Conservation (phyloP, 2,888 invertebrate genomes). For the Brachyptera risi region DNA sequence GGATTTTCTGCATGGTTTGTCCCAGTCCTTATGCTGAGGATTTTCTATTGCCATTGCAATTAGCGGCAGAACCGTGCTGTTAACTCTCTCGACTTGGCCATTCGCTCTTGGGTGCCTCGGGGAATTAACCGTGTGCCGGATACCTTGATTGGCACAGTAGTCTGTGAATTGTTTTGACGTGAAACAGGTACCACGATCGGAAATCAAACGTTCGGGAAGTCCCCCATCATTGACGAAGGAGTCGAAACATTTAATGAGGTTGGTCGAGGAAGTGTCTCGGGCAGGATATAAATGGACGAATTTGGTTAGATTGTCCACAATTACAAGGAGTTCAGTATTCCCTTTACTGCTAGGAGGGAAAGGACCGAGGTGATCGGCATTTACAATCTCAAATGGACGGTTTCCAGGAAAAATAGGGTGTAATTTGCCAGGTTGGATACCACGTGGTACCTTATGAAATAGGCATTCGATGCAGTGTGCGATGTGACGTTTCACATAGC, state of each 20-base stretch:
- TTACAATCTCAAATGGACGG: neutral
- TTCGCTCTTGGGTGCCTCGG: constrained; percentile 36
- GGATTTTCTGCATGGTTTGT: neutral
- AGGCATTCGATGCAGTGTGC: neutral
- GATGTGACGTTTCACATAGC: neutral
- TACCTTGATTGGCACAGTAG: constrained; percentile 33
- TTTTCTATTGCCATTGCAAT: constrained; percentile 13
- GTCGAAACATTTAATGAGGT: neutral
- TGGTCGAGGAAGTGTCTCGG: too few species aligned
- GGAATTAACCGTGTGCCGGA: constrained; percentile 35
- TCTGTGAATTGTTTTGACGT: constrained; percentile 35
- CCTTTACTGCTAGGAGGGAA: neutral
- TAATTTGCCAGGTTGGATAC: neutral
- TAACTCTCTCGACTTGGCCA: constrained; percentile 32
- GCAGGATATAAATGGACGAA: too few species aligned
- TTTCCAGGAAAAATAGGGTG: neutral
- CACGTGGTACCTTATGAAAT: neutral
- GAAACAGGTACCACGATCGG: constrained; percentile 37
- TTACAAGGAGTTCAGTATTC: neutral
- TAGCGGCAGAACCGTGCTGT: constrained; percentile 32
- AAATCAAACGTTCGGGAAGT: constrained; percentile 35
- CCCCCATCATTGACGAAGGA: constrained; percentile 24
- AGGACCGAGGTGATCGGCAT: neutral
- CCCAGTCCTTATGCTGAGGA: neutral
- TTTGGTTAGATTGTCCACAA: neutral